Base-by-base conservation (phyloP, 2,113 vertebrate genomes). In the Glaucomys volans region DNA sequence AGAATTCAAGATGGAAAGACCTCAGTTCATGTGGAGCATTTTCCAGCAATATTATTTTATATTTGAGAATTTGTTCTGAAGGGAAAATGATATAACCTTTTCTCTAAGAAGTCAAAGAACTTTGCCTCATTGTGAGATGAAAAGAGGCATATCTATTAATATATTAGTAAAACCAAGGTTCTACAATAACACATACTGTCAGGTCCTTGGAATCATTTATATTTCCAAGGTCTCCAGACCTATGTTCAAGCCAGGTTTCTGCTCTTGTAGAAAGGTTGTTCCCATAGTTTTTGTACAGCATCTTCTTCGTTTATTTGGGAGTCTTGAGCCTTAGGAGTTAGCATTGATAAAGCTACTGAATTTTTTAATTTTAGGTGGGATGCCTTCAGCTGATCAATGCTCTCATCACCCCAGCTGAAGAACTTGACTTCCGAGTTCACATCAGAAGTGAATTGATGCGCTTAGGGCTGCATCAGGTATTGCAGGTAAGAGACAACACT, bases 351-450 rank as follows among this genome's bases (percentile, higher is more conserved):
- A 81, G 9, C 83, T 75, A 26, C 66, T 57, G 26, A 86, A n/a
- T 92, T 90, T 94, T 87, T 28, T 75, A 90, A 71, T 64, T 44
- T 94, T 97, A 99, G 99, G 98, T 98, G 72, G 99, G 98, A 93
- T 99, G 99, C 89, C 99, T 99, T 97, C 99, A 99, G 97, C 97
- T 99, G 64, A 99, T 99, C 98, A 99, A 99, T 42, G 99, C 99
- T 86, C 98, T 99, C 59, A 99, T 99, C 98, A 99, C 98, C 90
- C 98, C 99, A 72, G 99, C 98, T 57, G 99, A 99, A 87, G 99
- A 99, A 95, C 98, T 99, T 94, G 99, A 99, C 98, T 99, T 99
- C 97, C 98, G 99, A 98, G 98, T 99, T 98, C 99, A 99, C 97
- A 99, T 99, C 96, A 99, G 99, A 91, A 99, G 99, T 87, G 99